Conservation (phyloP, 2,888 invertebrate species). For the Melanostoma scalare region DNA sequence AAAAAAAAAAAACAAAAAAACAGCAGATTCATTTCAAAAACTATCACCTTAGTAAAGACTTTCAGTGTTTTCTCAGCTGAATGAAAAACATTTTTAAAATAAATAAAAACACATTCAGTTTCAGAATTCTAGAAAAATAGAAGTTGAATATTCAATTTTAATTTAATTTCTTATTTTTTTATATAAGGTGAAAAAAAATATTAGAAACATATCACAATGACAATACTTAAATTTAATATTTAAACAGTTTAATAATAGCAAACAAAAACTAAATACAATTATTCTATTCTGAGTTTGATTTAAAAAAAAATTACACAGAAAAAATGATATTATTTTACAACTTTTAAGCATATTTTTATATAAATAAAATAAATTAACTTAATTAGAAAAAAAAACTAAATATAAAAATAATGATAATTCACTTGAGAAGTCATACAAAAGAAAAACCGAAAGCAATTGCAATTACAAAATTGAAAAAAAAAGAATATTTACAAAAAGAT, state of each 20-base stretch:
- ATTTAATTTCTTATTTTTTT: conserved; percentile 22
- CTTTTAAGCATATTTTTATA: conserved; percentile 64
- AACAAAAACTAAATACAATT: conserved; percentile 66
- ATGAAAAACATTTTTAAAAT: conserved; percentile 7
- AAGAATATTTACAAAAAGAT: conserved; percentile 64
- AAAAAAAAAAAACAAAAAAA: no score
- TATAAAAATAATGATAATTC: conserved; percentile 25
- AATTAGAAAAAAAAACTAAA: conserved; percentile 29
- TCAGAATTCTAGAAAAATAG: conserved; percentile 8
- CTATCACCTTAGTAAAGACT: not conserved
- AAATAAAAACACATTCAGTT: not conserved
- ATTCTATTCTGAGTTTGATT: conserved; percentile 42
- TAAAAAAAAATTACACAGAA: conserved; percentile 54
- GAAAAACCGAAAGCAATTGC: conserved; percentile 66
- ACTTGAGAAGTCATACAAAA: conserved; percentile 26
- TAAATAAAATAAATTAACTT: conserved; percentile 27
- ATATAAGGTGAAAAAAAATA: conserved; percentile 76
- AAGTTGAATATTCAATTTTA: not conserved
- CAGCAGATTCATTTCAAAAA: no score
- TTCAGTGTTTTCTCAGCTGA: no score
- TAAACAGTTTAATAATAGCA: conserved; percentile 70
- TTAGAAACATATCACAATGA: conserved; percentile 82
- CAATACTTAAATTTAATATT: conserved; percentile 81
- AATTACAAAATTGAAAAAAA: conserved; percentile 50
- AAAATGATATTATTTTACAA: conserved; percentile 65